Evolutionary conservation across 2,888 invertebrate species (phyloP).

Genomic region (Pseudeuparius sepicola): DNA sequence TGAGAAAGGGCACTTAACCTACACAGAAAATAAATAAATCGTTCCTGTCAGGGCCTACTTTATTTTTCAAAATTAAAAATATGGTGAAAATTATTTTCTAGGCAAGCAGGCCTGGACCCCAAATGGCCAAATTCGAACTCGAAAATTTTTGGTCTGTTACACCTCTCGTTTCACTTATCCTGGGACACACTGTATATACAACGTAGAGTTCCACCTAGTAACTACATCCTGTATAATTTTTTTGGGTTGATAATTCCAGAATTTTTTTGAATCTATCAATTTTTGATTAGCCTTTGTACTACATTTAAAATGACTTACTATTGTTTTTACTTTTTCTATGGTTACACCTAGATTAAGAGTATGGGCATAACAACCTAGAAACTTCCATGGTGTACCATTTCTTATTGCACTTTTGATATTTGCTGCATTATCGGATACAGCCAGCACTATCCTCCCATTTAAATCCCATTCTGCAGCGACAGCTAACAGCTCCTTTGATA

Average conservation of each 20-base stretch:
- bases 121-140: no score
- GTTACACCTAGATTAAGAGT: constrained; percentile 12
- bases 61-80: no score
- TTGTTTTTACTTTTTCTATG: constrained; percentile 20
- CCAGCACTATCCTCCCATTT: constrained; percentile 21
- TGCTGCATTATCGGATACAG: constrained; percentile 26
- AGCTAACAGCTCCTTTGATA: constrained; percentile 14
- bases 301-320: constrained; percentile 16
- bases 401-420: constrained; percentile 26
- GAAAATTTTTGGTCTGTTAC: no score
- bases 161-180: no score
- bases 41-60: no score
- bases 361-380: constrained; percentile 17
- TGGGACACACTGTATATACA: no score
- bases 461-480: constrained; percentile 19
- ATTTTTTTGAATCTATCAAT: constrained; percentile 29
- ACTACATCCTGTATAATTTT: constrained; percentile 19
- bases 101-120: no score
- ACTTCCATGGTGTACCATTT: constrained; percentile 18
- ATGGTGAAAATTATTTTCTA: no score
- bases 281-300: constrained; percentile 19
- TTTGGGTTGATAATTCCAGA: constrained; percentile 11
- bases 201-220: constrained; percentile 23
- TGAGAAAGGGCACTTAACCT: no score
- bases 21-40: no score